Conservation (phyloP, 2,797 vertebrate genomes). For the Trematomus bernacchii region DNA sequence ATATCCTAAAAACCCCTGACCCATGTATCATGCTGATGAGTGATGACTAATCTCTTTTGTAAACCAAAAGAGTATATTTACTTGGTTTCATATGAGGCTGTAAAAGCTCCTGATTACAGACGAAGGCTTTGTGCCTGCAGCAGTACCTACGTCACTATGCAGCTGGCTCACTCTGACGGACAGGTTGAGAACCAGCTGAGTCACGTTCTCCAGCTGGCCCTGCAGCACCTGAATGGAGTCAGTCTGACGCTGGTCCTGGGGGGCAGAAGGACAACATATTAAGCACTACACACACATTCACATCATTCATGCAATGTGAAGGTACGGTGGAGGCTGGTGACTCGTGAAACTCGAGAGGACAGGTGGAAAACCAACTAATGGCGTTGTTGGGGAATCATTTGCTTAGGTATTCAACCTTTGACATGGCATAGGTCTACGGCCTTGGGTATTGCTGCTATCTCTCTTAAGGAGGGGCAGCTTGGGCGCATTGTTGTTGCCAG, state of each 20-base stretch:
- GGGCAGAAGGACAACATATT: constrained; percentile 17
- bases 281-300: not conserved
- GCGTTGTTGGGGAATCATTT: too few relatives aligned
- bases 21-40: not conserved
- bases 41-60: constrained; percentile 1
- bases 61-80: constrained; percentile 18
- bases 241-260: constrained; percentile 95
- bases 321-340: too few relatives aligned
- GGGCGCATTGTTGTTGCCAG: too few relatives aligned
- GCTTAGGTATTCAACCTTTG: too few relatives aligned
- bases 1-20: too few relatives aligned
- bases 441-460: too few relatives aligned
- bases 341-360: too few relatives aligned
- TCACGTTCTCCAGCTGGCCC: constrained; percentile 93
- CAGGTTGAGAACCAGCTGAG: constrained; percentile 91
- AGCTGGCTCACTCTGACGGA: constrained; percentile 90
- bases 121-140: constrained; percentile 29
- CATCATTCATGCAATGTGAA: not conserved
- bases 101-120: constrained; percentile 18
- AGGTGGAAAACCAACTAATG: too few relatives aligned
- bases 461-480: too few relatives aligned
- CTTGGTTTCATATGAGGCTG: constrained; percentile 2
- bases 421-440: too few relatives aligned
- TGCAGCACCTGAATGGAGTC: constrained; percentile 95
- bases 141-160: constrained; percentile 88